Conservation (phyloP, 2,113 vertebrate species). For the Pomatostomus ruficeps region DNA sequence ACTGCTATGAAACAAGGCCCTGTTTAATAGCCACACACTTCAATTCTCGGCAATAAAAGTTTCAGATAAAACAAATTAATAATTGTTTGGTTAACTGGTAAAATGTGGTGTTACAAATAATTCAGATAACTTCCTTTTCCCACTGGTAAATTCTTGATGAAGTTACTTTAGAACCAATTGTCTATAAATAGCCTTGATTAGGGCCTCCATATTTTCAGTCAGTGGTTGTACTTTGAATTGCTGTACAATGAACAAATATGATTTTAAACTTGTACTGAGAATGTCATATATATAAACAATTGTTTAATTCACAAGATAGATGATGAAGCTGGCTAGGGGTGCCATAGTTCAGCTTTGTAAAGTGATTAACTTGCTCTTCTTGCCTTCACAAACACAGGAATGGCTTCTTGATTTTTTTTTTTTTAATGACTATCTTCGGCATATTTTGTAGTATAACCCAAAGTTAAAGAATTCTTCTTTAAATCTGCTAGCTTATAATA, state of each 20-base stretch:
- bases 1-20: background rate
- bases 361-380: background rate
- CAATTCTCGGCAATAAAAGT: slow-evolving; percentile 5
- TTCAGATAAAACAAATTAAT: slow-evolving; percentile 30
- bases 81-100: slow-evolving; percentile 51
- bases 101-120: slow-evolving; percentile 40
- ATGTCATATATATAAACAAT: background rate
- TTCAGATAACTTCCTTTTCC: background rate
- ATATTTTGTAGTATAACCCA: background rate
- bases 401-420: background rate
- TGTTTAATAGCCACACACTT: background rate
- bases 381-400: background rate
- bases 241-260: background rate
- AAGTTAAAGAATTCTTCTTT: background rate
- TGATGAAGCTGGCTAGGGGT: background rate
- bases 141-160: slow-evolving; percentile 35
- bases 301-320: background rate
- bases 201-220: slow-evolving; percentile 28
- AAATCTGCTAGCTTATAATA: background rate
- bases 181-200: slow-evolving; percentile 11
- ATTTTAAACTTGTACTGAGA: background rate
- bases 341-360: background rate
- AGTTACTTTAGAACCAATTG: background rate
- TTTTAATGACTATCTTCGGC: background rate
- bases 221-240: slow-evolving; percentile 13